Base-by-base conservation (phyloP, 1,140 invertebrate genomes). In the Nephila pilipes region DNA sequence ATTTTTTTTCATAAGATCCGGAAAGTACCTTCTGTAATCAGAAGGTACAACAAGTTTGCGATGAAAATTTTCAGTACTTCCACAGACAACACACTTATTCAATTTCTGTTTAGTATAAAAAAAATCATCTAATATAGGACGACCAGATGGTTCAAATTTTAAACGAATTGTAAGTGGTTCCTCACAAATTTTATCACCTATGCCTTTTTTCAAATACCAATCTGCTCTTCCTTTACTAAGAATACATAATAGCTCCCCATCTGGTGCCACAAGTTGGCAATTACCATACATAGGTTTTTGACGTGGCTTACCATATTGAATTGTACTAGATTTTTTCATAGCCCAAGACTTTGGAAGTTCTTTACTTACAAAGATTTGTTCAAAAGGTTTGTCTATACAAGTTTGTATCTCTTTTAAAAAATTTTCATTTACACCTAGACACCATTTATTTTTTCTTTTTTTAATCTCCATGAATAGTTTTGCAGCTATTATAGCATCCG, bases 71-170 rank as follows among this genome's bases (percentile, higher is more conserved):
- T 98, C 96, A 0, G 95, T 95, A 10, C 95, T 94, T 3, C 98
- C 98, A 95, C 98, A 98, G 0, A 98, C 98, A 14, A 98, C 98
- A 95, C 98, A 98, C n/a, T 96, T 96, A 95, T 98, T 98, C 75
- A 97, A 96, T 95, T 98, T 98, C 0, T 96, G 95, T 32, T n/a
- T 85, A 97, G 96, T 75, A 97, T 96, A 98, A 95, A 97, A 98
- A 92, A 97, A 96, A 32, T 97, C 97, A 12, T 97, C 96, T n/a
- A 94, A 93, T 20, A 94, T 94, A 22, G 97, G 97, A 20, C 97
- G 96, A 14, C 97, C 97, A 2, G 97, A 96, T 1, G 98, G 98
- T 95, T 98, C 97, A 95, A 98, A 98, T n/a, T 96, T 97, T 2
- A 98, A 95, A 57, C 96, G 96, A 0, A 98, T 97, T 5, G 97